A percentile compares a stretch with the other conserved stretches of the same genome.
These are phyloP conservation scores for Alviniconcha strummeri DNA, from an alignment of 2,888 invertebrate genomes.

Conservation along the genomic window DNA sequence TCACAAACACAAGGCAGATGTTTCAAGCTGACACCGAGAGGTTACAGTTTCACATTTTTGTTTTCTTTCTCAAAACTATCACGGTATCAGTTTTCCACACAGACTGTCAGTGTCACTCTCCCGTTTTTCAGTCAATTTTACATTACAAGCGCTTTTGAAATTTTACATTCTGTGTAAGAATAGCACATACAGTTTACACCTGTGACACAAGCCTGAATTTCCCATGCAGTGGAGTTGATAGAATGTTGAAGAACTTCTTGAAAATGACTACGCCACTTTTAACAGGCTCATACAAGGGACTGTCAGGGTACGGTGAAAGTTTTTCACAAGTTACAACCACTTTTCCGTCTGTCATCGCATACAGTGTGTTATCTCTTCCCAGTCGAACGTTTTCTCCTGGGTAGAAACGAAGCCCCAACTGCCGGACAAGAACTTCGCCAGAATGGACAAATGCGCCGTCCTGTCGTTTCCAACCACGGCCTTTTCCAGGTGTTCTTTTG, in stretches of 20 bases:
- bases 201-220: constrained; percentile 83
- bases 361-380: constrained; percentile 83
- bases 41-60: too few relatives aligned
- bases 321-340: constrained; percentile 89
- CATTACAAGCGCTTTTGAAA: too few relatives aligned
- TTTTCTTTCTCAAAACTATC: too few relatives aligned
- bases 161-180: too few relatives aligned
- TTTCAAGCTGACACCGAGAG: too few relatives aligned
- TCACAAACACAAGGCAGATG: too few relatives aligned
- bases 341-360: constrained; percentile 86
- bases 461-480: constrained; percentile 57
- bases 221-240: constrained; percentile 85
- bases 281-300: constrained; percentile 82
- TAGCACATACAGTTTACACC: neutral
- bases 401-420: constrained; percentile 65
- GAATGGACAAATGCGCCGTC: constrained; percentile 70
- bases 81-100: too few relatives aligned
- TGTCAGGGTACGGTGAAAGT: constrained; percentile 85
- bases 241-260: constrained; percentile 90
- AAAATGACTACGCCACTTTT: constrained; percentile 79
- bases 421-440: constrained; percentile 65
- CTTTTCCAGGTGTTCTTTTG: constrained; percentile 52
- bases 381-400: constrained; percentile 72
- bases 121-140: too few relatives aligned
- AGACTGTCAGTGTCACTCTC: too few relatives aligned